Conservation (phyloP, 2,113 vertebrate species). For the Eclectus roratus region DNA sequence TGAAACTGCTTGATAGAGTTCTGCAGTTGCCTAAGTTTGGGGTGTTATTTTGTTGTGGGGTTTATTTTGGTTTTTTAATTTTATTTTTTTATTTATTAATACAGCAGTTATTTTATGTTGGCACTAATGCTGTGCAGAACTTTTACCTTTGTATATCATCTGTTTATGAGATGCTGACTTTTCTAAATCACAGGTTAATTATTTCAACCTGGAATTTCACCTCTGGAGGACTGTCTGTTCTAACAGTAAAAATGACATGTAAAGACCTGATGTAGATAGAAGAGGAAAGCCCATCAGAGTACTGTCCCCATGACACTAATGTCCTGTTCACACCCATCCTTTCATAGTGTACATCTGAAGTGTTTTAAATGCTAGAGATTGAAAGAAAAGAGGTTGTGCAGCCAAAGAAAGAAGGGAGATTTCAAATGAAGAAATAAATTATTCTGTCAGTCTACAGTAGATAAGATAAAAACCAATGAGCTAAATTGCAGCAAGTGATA, state of each 20-base stretch:
- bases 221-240: background rate
- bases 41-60: background rate
- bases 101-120: background rate
- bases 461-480: background rate
- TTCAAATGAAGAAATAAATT: slow-evolving; percentile 10
- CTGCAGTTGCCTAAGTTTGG: background rate
- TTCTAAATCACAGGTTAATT: background rate
- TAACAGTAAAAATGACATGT: background rate
- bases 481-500: background rate
- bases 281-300: background rate
- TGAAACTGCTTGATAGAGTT: background rate
- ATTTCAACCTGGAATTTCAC: background rate
- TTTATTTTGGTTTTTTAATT: background rate
- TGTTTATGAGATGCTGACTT: background rate
- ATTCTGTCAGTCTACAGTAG: background rate
- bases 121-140: background rate
- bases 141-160: background rate
- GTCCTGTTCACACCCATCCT: background rate
- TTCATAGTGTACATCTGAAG: background rate
- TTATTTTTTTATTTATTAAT: background rate
- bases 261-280: background rate
- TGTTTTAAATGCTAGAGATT: background rate
- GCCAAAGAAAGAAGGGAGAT: background rate
- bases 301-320: background rate
- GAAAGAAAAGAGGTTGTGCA: background rate